Percentiles rank a stretch among this genome's conserved stretches.
Conservation (phyloP, 1,140 invertebrate genomes). For the Conopomorpha cramerella region DNA sequence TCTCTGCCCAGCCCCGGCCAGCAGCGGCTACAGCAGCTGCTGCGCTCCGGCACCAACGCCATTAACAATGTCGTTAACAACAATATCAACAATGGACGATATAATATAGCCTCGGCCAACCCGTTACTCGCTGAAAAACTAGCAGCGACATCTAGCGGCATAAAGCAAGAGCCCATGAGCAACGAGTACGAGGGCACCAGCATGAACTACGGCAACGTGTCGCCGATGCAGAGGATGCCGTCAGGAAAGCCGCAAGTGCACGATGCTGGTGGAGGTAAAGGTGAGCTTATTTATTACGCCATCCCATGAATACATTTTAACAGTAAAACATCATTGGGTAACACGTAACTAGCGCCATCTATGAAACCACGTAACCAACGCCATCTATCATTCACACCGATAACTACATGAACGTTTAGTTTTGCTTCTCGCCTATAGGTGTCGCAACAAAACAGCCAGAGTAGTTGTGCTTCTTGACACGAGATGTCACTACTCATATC, state of each 20-base stretch:
- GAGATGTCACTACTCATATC: no score
- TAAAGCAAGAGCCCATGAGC: constrained; percentile 57
- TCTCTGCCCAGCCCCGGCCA: constrained; percentile 37
- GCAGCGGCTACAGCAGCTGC: constrained; percentile 46
- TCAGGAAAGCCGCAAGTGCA: constrained; percentile 52
- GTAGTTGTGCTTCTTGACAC: no score
- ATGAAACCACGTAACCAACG: no score
- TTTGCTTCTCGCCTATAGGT: no score
- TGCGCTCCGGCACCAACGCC: constrained; percentile 39
- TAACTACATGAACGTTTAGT: no score
- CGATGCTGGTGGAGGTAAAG: constrained; percentile 57
- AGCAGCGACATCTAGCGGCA: constrained; percentile 61
- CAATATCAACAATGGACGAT: constrained; percentile 67
- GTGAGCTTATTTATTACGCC: constrained; percentile 32
- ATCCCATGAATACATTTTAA: no score
- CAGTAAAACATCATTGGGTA: no score
- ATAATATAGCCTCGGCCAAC: constrained; percentile 81
- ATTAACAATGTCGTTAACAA: constrained; percentile 51
- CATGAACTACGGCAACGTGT: constrained; percentile 53
- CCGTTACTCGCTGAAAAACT: constrained; percentile 74
- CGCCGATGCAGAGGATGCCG: constrained; percentile 56
- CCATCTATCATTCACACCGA: no score
- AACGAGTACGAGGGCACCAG: constrained; percentile 51
- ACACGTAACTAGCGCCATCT: constrained; percentile 20
- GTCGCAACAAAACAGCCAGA: no score